These are phyloP conservation scores for Platygyra sinensis DNA, from an alignment of 64 coral and sea anemone species.

Conservation along the genomic window DNA sequence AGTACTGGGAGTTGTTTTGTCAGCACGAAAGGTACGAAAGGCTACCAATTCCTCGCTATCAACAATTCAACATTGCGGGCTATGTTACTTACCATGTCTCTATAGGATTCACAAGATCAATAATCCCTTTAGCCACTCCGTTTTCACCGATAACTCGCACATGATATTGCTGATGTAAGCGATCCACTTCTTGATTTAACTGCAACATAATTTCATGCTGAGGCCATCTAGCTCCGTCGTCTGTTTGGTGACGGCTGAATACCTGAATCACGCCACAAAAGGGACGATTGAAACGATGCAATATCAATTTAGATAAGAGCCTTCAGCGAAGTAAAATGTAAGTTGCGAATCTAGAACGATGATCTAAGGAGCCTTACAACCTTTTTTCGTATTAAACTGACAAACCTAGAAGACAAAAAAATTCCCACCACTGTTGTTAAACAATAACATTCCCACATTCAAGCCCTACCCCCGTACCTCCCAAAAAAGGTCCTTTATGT, in stretches of 20 bases:
- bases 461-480: too few relatives aligned
- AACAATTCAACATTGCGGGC: too few relatives aligned
- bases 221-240: constrained; percentile 59
- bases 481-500: too few relatives aligned
- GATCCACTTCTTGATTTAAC: constrained; percentile 85
- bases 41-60: too few relatives aligned
- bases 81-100: constrained; percentile 80
- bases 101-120: constrained; percentile 95
- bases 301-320: background rate
- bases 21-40: too few relatives aligned
- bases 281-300: background rate
- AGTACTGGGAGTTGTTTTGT: background rate
- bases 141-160: constrained; percentile 90
- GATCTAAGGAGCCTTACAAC: too few relatives aligned
- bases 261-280: constrained; percentile 26
- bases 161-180: constrained; percentile 91
- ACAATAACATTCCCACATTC: too few relatives aligned
- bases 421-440: too few relatives aligned
- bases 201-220: constrained; percentile 78
- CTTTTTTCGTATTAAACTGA: too few relatives aligned
- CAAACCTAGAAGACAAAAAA: too few relatives aligned
- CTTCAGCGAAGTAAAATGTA: background rate
- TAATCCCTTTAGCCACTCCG: constrained; percentile 94
- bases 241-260: constrained; percentile 89
- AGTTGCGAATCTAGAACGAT: too few relatives aligned